These are phyloP conservation scores for Labroides dimidiatus DNA, from an alignment of 2,797 vertebrate species.

Conservation along the genomic window DNA sequence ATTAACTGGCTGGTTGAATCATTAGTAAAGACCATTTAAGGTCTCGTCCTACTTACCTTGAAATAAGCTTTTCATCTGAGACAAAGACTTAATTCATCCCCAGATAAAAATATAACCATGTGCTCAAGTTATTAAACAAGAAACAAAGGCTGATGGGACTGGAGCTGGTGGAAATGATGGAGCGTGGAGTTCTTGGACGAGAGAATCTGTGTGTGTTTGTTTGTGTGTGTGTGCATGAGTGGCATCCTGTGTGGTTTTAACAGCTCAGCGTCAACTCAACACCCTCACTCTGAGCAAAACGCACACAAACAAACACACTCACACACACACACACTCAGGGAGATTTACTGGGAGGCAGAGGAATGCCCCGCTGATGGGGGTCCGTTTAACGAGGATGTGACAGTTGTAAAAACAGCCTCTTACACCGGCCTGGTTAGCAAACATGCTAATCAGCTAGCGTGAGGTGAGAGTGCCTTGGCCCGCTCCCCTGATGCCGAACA, in stretches of 20 bases:
- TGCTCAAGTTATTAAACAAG: no score
- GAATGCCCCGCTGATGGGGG: constrained; percentile 22
- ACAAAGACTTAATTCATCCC: no score
- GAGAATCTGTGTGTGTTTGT: constrained; percentile 2
- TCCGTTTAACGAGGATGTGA: constrained; percentile 61
- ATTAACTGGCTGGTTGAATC: constrained; percentile 45
- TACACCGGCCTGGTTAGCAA: neutral
- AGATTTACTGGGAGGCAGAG: constrained; percentile 38
- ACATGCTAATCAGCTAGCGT: constrained; percentile 20
- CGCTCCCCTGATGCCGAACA: constrained; percentile 32
- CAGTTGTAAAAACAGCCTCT: constrained; percentile 65
- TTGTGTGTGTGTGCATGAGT: constrained; percentile 13
- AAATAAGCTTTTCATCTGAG: no score
- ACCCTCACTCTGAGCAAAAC: constrained; percentile 9
- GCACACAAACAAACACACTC: constrained; percentile 16
- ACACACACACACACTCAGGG: constrained; percentile 40
- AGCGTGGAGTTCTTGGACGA: neutral
- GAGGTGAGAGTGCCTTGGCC: constrained; percentile 17
- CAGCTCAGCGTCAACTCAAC: constrained; percentile 54
- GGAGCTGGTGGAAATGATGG: constrained; percentile 1
- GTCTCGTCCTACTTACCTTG: constrained; percentile 8
- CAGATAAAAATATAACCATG: no score
- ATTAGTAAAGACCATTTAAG: constrained; percentile 33
- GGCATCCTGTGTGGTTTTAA: constrained; percentile 63
- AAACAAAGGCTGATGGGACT: neutral